Evolutionary conservation across 2,113 vertebrate species (phyloP).

Genomic region (Gnathonemus echidnorhynchus): DNA sequence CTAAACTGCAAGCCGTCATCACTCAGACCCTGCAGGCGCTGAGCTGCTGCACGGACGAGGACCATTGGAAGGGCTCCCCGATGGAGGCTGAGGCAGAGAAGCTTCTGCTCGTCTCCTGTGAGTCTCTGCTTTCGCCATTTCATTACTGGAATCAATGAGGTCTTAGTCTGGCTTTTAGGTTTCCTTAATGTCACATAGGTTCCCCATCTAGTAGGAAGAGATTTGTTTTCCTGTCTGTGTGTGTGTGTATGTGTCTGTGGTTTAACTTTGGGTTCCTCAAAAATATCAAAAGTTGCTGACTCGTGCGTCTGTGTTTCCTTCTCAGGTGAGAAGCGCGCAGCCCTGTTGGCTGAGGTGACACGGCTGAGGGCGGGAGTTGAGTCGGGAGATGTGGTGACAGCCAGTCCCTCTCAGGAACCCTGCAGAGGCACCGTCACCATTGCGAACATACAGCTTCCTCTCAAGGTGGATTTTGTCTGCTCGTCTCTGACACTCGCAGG

Average conservation of each 20-base stretch:
- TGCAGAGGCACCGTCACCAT: constrained; percentile 61
- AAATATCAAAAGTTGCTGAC: neutral
- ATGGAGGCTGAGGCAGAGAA: constrained; percentile 72
- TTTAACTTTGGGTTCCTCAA: neutral
- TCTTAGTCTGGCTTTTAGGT: neutral
- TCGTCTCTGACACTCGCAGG: constrained; percentile 51
- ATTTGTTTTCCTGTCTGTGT: neutral
- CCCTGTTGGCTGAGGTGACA: constrained; percentile 54
- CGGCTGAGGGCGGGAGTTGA: constrained; percentile 42
- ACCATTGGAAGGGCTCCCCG: constrained; percentile 62
- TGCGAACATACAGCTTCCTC: constrained; percentile 61
- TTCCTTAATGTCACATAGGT: neutral
- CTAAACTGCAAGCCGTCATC: constrained; percentile 58
- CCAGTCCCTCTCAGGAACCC: constrained; percentile 37
- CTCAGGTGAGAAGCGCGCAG: constrained; percentile 60
- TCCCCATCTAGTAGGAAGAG: neutral
- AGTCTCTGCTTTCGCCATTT: constrained; percentile 10
- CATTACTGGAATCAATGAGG: neutral
- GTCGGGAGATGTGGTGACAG: constrained; percentile 12
- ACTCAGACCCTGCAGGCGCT: constrained; percentile 66
- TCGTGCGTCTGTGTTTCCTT: neutral
- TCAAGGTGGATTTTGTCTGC: constrained; percentile 68
- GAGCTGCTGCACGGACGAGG: constrained; percentile 65
- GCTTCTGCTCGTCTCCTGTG: constrained; percentile 66
- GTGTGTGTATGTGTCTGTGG: neutral